phyloP scores from a whole-genome alignment of 2,888 invertebrate genomes.

The Aspidiotus destructor region DNA sequence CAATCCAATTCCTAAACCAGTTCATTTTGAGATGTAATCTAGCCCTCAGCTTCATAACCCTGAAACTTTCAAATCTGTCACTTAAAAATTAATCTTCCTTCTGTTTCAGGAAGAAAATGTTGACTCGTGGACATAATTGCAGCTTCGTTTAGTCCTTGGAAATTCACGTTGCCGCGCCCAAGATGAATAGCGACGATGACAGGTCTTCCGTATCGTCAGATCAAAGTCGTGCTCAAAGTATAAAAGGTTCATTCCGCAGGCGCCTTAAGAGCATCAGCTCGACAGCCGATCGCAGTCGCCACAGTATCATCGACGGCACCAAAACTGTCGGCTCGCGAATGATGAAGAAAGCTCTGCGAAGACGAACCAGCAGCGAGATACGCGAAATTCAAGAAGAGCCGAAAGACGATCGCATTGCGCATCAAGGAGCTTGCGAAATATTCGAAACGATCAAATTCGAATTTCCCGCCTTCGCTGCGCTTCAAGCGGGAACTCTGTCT shows the following conservation, averaged over 20 bases:
- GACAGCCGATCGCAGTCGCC: constrained; percentile 15
- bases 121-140: too few species aligned
- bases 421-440: constrained; percentile 13
- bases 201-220: constrained; percentile 12
- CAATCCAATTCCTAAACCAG: too few species aligned
- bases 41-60: too few species aligned
- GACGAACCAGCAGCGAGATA: constrained; percentile 25
- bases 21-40: too few species aligned
- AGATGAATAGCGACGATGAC: constrained; percentile 26
- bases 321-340: constrained; percentile 20
- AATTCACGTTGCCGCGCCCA: not conserved
- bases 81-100: too few species aligned
- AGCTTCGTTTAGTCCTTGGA: too few species aligned
- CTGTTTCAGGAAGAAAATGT: too few species aligned
- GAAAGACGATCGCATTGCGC: not conserved
- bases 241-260: constrained; percentile 20
- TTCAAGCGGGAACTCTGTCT: not conserved
- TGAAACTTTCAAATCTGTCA: too few species aligned
- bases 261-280: constrained; percentile 26
- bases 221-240: constrained; percentile 14
- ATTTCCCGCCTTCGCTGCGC: constrained; percentile 11
- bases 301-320: constrained; percentile 14
- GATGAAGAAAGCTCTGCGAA: constrained; percentile 15
- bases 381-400: constrained; percentile 17
- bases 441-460: constrained; percentile 25